Evolutionary conservation across 2,797 vertebrate species (phyloP).

Genomic region (Ctenochaetus hawaiiensis): DNA sequence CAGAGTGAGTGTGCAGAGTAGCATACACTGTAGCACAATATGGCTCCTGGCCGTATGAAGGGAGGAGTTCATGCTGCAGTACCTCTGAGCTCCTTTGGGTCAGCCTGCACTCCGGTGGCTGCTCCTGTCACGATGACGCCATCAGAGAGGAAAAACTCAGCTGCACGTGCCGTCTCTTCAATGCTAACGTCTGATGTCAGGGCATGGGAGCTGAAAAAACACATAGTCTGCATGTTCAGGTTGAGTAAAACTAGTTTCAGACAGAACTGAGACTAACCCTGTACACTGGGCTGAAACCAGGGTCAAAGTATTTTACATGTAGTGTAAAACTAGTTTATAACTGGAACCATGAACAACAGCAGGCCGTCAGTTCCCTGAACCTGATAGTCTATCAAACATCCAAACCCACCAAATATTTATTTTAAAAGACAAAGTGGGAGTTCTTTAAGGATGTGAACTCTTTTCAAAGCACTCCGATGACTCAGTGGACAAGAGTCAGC

Average conservation of each 20-base stretch:
- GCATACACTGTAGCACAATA: neutral
- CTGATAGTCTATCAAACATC: neutral
- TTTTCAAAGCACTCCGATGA: too few relatives aligned
- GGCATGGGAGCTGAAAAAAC: slow-evolving; percentile 85
- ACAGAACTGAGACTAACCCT: neutral
- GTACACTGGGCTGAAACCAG: neutral
- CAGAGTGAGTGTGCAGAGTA: neutral
- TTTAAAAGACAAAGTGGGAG: neutral
- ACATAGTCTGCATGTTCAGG: neutral
- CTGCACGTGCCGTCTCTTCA: slow-evolving; percentile 86
- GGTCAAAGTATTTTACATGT: neutral
- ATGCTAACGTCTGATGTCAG: slow-evolving; percentile 88
- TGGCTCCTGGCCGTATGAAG: neutral
- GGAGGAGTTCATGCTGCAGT: neutral
- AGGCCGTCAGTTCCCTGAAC: neutral
- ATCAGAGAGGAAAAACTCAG: slow-evolving; percentile 91
- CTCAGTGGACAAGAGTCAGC: too few relatives aligned
- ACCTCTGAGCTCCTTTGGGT: slow-evolving; percentile 88
- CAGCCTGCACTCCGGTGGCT: slow-evolving; percentile 83
- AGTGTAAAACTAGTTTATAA: neutral
- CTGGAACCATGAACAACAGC: neutral
- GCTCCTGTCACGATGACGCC: slow-evolving; percentile 89
- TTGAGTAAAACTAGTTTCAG: neutral
- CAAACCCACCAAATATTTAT: neutral
- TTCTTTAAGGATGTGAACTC: neutral